These are phyloP conservation scores for Neodiprion virginianus DNA, from an alignment of 1,140 invertebrate genomes.

Conservation along the genomic window DNA sequence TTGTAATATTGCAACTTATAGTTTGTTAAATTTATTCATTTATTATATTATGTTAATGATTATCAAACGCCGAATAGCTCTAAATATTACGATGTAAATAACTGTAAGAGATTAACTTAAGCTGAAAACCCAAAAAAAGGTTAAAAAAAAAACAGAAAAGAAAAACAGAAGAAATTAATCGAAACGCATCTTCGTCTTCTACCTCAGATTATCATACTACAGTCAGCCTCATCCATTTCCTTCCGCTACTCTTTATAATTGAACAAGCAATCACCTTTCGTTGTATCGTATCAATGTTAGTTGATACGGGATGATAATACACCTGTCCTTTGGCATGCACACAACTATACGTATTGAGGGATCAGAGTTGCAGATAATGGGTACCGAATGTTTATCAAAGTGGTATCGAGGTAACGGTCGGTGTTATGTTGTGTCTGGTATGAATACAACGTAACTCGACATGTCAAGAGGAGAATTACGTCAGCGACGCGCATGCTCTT, in stretches of 20 bases:
- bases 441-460: neutral
- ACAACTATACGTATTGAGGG: neutral
- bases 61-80: neutral
- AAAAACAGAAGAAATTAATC: no score
- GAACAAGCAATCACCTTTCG: neutral
- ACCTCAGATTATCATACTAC: no score
- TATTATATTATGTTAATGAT: neutral
- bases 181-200: no score
- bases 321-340: no score
- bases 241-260: neutral
- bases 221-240: neutral
- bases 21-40: constrained; percentile 11
- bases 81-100: constrained; percentile 11
- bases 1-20: neutral
- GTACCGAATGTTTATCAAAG: neutral
- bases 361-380: neutral
- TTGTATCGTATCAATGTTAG: neutral
- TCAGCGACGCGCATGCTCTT: constrained; percentile 41
- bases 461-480: constrained; percentile 27
- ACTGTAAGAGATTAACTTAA: constrained; percentile 3
- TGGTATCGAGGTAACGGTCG: neutral
- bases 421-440: neutral
- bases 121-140: neutral
- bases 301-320: neutral
- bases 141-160: no score